Percentiles rank a stretch among this genome's conserved stretches.
These are phyloP conservation scores for Procambarus virginalis DNA, from an alignment of 1,140 invertebrate genomes.

Conservation along the genomic window DNA sequence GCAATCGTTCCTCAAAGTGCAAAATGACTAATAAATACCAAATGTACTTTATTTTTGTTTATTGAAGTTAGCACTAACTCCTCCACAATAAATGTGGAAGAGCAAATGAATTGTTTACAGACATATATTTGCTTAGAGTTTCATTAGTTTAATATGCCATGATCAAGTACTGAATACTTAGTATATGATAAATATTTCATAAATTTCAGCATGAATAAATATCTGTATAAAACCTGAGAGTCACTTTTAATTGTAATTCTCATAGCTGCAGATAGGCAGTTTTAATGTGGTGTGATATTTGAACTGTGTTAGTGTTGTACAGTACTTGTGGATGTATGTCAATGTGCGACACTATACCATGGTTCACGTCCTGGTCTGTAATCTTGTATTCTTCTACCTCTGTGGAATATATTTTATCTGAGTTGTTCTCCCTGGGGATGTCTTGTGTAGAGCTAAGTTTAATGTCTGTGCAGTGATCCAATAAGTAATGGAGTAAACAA, in stretches of 20 bases:
- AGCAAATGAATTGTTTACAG: not conserved
- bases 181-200: not conserved
- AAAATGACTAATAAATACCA: not conserved
- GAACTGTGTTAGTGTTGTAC: conserved; percentile 37
- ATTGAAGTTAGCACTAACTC: not conserved
- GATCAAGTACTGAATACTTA: not conserved
- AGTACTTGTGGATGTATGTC: conserved; percentile 38
- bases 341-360: conserved; percentile 32
- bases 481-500: not conserved
- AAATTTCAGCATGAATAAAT: not conserved
- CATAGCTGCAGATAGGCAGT: conserved; percentile 15
- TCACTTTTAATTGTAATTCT: conserved; percentile 1
- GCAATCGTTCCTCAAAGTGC: not conserved
- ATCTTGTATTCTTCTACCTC: not conserved
- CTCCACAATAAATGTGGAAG: not conserved
- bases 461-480: not conserved
- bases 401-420: conserved; percentile 18
- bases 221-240: not conserved
- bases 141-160: not conserved
- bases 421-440: conserved; percentile 15
- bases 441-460: not conserved
- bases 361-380: conserved; percentile 20
- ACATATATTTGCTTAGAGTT: not conserved
- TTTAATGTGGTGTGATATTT: conserved; percentile 43
- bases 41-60: not conserved